Percentiles rank a stretch among this genome's conserved stretches.
These are phyloP conservation scores for Biston stratarius DNA, from an alignment of 2,888 invertebrate genomes.

Conservation along the genomic window DNA sequence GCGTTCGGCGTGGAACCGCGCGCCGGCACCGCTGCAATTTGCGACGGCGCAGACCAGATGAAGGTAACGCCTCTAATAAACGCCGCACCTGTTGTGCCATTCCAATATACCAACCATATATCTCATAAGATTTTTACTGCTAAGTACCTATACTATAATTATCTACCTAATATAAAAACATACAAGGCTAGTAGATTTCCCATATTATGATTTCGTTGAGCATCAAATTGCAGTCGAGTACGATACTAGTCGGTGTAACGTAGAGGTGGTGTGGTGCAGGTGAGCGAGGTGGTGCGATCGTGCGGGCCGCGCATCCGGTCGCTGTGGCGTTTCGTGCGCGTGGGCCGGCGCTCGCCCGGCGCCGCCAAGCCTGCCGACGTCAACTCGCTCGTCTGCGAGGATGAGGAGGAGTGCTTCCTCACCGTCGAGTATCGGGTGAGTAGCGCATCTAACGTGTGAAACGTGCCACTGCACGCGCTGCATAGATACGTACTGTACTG, in stretches of 20 bases:
- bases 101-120: no score
- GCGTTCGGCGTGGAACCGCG: slow-evolving; percentile 74
- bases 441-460: not conserved
- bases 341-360: slow-evolving; percentile 66
- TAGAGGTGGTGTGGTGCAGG: slow-evolving; percentile 51
- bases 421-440: slow-evolving; percentile 78
- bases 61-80: slow-evolving; percentile 59
- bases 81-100: no score
- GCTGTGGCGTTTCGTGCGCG: slow-evolving; percentile 77
- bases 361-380: slow-evolving; percentile 78
- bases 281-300: slow-evolving; percentile 69
- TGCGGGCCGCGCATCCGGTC: slow-evolving; percentile 79
- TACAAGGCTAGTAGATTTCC: no score
- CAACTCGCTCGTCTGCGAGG: slow-evolving; percentile 79
- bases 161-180: no score
- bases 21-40: slow-evolving; percentile 47
- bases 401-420: slow-evolving; percentile 78
- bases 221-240: not conserved
- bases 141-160: no score
- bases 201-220: not conserved
- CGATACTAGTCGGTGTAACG: not conserved
- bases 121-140: no score
- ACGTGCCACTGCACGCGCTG: no score
- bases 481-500: no score
- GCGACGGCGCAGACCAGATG: slow-evolving; percentile 81